Percentiles rank a stretch among this genome's conserved stretches.
Conservation (phyloP, 2,888 invertebrate species). For the Cephus runcator region DNA sequence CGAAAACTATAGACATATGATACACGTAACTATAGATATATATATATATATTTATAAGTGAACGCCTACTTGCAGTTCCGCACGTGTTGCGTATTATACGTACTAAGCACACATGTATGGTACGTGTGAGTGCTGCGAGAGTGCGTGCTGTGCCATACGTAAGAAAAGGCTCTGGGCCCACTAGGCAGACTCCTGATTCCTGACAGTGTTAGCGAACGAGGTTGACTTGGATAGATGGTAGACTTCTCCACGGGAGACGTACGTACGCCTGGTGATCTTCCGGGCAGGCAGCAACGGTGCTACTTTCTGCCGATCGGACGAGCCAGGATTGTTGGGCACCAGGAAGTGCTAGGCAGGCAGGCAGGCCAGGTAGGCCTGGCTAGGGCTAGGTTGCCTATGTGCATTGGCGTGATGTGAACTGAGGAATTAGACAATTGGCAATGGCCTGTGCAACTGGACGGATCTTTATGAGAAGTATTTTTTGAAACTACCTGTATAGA, state of each 20-base stretch:
- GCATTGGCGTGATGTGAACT: neutral
- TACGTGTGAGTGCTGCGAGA: neutral
- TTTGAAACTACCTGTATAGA: neutral
- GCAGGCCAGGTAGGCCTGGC: neutral
- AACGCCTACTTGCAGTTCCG: neutral
- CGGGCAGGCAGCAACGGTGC: constrained; percentile 37
- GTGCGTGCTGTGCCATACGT: neutral
- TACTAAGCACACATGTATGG: neutral
- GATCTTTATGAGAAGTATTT: neutral
- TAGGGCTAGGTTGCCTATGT: neutral
- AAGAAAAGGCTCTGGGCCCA: neutral
- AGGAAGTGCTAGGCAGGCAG: constrained; percentile 30
- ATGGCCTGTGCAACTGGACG: neutral
- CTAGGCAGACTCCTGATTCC: constrained; percentile 15
- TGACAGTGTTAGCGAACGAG: constrained; percentile 56
- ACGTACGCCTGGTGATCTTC: constrained; percentile 51
- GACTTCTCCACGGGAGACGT: constrained; percentile 56
- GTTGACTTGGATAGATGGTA: constrained; percentile 62
- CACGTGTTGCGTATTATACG: neutral
- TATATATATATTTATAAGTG: neutral
- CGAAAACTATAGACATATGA: neutral
- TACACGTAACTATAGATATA: no score
- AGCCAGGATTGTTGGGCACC: constrained; percentile 13
- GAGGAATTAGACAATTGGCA: neutral
- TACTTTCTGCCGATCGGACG: constrained; percentile 33